Percentiles rank a stretch among this genome's conserved stretches.
Evolutionary conservation across 2,797 vertebrate species (phyloP).

Genomic region (Aldrovandia affinis): DNA sequence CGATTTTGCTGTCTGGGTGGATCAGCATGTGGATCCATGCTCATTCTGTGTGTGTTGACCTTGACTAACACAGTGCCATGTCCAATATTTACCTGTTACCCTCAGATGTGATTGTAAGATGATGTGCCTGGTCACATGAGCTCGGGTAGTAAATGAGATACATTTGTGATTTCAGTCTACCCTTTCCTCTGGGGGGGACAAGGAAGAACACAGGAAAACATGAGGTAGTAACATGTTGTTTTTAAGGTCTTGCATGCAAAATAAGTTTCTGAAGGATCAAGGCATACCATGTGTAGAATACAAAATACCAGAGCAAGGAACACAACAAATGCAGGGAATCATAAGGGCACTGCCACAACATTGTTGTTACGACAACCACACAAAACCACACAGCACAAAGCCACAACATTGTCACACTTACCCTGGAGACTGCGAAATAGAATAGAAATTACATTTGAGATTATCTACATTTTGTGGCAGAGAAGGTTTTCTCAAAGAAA

Average conservation of each 20-base stretch:
- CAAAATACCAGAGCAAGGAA: no score
- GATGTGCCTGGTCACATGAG: slow-evolving; percentile 22
- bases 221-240: slow-evolving; percentile 38
- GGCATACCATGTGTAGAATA: slow-evolving; percentile 32
- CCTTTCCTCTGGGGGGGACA: not conserved
- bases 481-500: no score
- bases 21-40: slow-evolving; percentile 30
- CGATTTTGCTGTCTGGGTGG: slow-evolving; percentile 39
- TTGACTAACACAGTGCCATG: slow-evolving; percentile 41
- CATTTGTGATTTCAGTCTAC: not conserved
- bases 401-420: slow-evolving; percentile 57
- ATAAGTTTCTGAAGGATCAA: slow-evolving; percentile 36
- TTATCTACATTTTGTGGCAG: no score
- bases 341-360: slow-evolving; percentile 40
- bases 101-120: slow-evolving; percentile 6
- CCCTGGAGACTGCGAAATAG: slow-evolving; percentile 66
- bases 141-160: not conserved
- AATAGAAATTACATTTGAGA: slow-evolving; percentile 46
- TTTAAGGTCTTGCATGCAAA: slow-evolving; percentile 35
- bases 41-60: slow-evolving; percentile 17
- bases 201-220: slow-evolving; percentile 25
- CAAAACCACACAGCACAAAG: slow-evolving; percentile 44
- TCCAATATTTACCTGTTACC: slow-evolving; percentile 27
- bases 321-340: slow-evolving; percentile 38
- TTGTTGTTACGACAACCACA: slow-evolving; percentile 41